Percentiles rank a stretch among this genome's conserved stretches.
phyloP scores from a whole-genome alignment of 2,888 invertebrate genomes.

The Brachyptera risi region DNA sequence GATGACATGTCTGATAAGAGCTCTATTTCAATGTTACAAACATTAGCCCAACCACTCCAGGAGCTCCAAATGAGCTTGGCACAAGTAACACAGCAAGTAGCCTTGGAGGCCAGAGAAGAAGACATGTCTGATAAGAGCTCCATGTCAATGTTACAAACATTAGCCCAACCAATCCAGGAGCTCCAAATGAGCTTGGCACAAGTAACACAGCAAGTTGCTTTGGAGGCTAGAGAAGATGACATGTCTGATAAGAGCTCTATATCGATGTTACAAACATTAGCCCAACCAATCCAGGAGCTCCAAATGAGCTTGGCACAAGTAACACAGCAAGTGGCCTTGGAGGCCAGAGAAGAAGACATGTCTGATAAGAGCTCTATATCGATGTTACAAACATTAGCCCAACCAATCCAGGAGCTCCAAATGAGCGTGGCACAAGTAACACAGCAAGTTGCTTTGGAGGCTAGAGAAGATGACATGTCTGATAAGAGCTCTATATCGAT shows the following conservation, averaged over 20 bases:
- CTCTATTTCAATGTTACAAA: neutral
- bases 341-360: conserved; percentile 18
- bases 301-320: conserved; percentile 24
- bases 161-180: conserved; percentile 16
- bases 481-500: conserved; percentile 19
- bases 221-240: conserved; percentile 19
- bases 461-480: conserved; percentile 24
- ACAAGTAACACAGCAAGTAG: conserved; percentile 17
- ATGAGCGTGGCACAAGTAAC: conserved; percentile 28
- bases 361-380: conserved; percentile 22
- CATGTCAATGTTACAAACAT: conserved; percentile 10
- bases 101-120: conserved; percentile 12
- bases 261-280: conserved; percentile 16
- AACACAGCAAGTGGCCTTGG: conserved; percentile 13
- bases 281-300: conserved; percentile 24
- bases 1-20: conserved; percentile 15
- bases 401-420: conserved; percentile 31
- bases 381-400: conserved; percentile 28
- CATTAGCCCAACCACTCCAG: conserved; percentile 25
- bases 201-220: conserved; percentile 22
- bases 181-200: neutral
- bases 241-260: neutral
- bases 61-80: conserved; percentile 26
- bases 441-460: conserved; percentile 25
- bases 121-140: conserved; percentile 15